Evolutionary conservation across 2,888 invertebrate species (phyloP).

Genomic region (Troides aeacus): DNA sequence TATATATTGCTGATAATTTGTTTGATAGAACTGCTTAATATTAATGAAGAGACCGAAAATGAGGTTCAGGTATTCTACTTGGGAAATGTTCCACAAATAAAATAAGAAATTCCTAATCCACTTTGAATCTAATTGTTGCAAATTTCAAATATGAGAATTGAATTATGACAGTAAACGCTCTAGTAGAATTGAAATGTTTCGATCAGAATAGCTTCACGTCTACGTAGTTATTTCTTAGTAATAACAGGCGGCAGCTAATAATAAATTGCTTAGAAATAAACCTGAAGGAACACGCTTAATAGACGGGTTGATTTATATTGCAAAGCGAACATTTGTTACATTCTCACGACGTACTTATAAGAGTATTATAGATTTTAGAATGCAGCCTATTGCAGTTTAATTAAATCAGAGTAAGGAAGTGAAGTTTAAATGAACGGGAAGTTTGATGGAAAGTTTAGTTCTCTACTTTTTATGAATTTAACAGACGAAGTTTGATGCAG

Average conservation of each 20-base stretch:
- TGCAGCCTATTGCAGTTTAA: not conserved
- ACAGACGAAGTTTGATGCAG: too few relatives aligned
- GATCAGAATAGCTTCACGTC: not conserved
- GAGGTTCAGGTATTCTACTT: too few relatives aligned
- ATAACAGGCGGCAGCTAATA: not conserved
- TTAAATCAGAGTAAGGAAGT: not conserved
- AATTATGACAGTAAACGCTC: not conserved
- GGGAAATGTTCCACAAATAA: too few relatives aligned
- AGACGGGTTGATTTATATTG: not conserved
- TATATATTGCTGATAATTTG: too few relatives aligned
- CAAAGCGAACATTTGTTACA: not conserved
- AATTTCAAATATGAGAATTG: too few relatives aligned
- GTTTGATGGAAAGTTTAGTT: too few relatives aligned
- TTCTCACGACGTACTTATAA: not conserved
- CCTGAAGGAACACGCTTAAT: not conserved
- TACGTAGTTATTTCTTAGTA: not conserved
- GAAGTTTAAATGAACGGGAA: too few relatives aligned
- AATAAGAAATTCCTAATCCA: too few relatives aligned
- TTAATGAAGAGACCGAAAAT: too few relatives aligned
- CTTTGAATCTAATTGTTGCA: too few relatives aligned
- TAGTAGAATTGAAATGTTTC: not conserved
- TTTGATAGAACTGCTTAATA: too few relatives aligned
- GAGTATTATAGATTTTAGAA: not conserved
- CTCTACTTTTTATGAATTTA: too few relatives aligned
- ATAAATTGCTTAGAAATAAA: not conserved